Evolutionary conservation across 2,113 vertebrate species (phyloP).

Genomic region (Aspiorhynchus laticeps): DNA sequence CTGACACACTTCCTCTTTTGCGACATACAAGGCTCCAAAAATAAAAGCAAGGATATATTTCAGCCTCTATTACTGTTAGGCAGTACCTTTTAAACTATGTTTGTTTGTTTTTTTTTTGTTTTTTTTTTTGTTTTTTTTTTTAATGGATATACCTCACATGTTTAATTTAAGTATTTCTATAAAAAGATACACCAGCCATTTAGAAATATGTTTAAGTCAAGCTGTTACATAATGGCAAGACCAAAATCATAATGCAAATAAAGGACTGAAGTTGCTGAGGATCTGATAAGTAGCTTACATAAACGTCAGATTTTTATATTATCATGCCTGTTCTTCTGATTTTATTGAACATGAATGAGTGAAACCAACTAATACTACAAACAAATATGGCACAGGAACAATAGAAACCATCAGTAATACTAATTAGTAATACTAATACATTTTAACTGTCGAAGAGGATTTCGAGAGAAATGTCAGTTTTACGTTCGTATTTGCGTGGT

Average conservation of each 20-base stretch:
- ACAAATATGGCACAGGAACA: neutral
- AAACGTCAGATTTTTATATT: neutral
- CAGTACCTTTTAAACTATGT: neutral
- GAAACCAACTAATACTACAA: neutral
- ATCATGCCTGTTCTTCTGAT: neutral
- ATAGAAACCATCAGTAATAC: neutral
- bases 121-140: neutral
- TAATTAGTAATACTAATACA: too few relatives aligned
- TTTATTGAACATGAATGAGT: neutral
- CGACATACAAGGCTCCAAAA: neutral
- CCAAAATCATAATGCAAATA: neutral
- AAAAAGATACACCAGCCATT: neutral
- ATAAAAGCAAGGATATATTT: neutral
- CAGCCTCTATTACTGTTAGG: neutral
- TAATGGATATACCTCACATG: neutral
- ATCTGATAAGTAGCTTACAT: neutral
- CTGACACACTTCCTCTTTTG: neutral
- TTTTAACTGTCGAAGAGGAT: too few relatives aligned
- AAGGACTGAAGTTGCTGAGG: neutral
- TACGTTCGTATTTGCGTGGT: too few relatives aligned
- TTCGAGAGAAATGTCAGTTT: too few relatives aligned
- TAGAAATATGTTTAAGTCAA: neutral
- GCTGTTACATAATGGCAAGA: neutral
- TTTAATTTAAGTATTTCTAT: neutral
- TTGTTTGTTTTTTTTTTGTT: neutral